Evolutionary conservation across 2,113 vertebrate genomes (phyloP), one percentile per base, ranked within the genome.

Genomic region (Stegastes partitus): DNA sequence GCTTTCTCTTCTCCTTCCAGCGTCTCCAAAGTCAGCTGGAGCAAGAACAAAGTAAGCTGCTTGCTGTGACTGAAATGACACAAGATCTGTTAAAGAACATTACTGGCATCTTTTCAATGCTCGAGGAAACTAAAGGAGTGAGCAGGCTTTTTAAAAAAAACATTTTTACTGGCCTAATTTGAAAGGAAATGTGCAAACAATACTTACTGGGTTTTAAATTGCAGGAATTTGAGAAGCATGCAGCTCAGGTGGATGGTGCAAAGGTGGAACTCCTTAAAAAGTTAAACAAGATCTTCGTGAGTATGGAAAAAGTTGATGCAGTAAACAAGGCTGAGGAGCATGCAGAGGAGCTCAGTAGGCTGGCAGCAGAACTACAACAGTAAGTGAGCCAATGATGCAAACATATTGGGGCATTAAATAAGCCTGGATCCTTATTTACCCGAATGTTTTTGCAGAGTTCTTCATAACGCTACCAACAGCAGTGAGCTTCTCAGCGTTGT

Each of bases 401-500:
- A 10, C 22, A 18, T 2, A 50, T 39, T 12, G 12, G 8, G 1
- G n/a, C 9, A 15, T 22, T 63, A 6, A 9, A 19, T 54, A 56
- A 55, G 21, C 44, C 14, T 26, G 10, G 12, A 31, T 37, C 23
- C 22, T 59, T 18, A 16, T 51, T 3, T 12, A 57, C 11, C 9
- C 56, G 7, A 12, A 63, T 54, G 0, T 80, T 68, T 62, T 81
- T 77, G 79, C 89, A 96, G 97, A 77, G 91, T 89, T 74, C 93
- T 96, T 87, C 91, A 87, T 64, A 94, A 92, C 5, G 45, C 85
- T 37, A 94, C 91, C 45, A 93, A 89, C 21, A 89, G 90, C 0
- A 91, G 94, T 44, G 56, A 94, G 74, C 91, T 93, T 15, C 90
- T 91, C 23, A 86, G 91, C 59, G 89, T 95, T 37, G 93, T 93